These are phyloP conservation scores for Scomberomorus guttatus DNA, from an alignment of 2,797 vertebrate species.

Conservation along the genomic window DNA sequence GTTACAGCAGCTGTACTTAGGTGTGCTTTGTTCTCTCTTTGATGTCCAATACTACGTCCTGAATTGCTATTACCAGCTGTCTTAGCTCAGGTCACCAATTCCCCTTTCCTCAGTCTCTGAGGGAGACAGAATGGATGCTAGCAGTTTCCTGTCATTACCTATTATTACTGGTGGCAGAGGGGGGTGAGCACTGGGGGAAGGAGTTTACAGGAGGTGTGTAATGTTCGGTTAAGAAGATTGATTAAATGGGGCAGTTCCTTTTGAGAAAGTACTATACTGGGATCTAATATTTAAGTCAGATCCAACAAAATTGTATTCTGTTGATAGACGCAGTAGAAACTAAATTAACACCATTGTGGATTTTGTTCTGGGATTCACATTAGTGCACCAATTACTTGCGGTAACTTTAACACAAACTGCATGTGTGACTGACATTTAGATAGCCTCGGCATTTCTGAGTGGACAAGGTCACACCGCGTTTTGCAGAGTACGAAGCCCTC, in stretches of 20 bases:
- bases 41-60: slow-evolving; percentile 60
- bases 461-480: slow-evolving; percentile 43
- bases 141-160: slow-evolving; percentile 65
- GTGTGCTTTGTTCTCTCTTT: slow-evolving; percentile 62
- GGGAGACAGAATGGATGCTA: slow-evolving; percentile 49
- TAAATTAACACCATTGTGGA: slow-evolving; percentile 15
- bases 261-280: background rate
- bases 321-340: slow-evolving; percentile 11
- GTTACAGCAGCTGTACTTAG: slow-evolving; percentile 64
- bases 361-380: slow-evolving; percentile 30
- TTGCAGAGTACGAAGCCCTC: slow-evolving; percentile 29
- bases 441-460: slow-evolving; percentile 22
- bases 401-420: slow-evolving; percentile 12
- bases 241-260: slow-evolving; percentile 18
- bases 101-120: slow-evolving; percentile 47
- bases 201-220: slow-evolving; percentile 2
- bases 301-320: background rate
- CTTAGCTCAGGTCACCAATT: slow-evolving; percentile 61
- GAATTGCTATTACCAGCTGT: slow-evolving; percentile 68
- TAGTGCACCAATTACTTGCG: slow-evolving; percentile 36
- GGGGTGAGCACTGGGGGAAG: background rate
- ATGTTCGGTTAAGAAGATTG: slow-evolving; percentile 12
- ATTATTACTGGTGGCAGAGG: slow-evolving; percentile 55
- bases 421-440: slow-evolving; percentile 37
- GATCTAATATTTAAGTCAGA: slow-evolving; percentile 19